A percentile compares a stretch with the other conserved stretches of the same genome.
phyloP scores from a whole-genome alignment of 1,140 invertebrate species.

The Steinernema feltiae region DNA sequence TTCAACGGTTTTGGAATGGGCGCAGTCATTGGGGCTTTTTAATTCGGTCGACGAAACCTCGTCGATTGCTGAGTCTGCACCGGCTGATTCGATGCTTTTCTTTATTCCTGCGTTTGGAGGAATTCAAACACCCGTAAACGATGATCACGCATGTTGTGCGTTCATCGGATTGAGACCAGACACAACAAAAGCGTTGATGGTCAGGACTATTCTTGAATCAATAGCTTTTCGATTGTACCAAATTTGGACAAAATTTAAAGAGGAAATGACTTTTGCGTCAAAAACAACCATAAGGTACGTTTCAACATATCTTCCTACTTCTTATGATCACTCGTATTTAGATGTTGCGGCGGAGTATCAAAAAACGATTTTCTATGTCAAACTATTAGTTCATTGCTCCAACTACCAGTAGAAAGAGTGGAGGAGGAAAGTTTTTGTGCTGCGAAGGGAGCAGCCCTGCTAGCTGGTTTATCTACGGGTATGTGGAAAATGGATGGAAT shows the following conservation, averaged over 20 bases:
- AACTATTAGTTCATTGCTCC: slow-evolving; percentile 73
- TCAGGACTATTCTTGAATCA: slow-evolving; percentile 77
- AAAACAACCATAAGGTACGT: slow-evolving; percentile 25
- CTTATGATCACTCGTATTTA: slow-evolving; percentile 60
- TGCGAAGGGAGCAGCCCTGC: slow-evolving; percentile 48
- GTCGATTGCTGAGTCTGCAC: slow-evolving; percentile 68
- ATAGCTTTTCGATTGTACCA: slow-evolving; percentile 76
- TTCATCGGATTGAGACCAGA: slow-evolving; percentile 77
- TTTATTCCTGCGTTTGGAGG: slow-evolving; percentile 88
- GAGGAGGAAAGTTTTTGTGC: slow-evolving; percentile 55
- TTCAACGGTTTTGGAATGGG: slow-evolving; percentile 80
- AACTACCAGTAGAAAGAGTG: slow-evolving; percentile 68
- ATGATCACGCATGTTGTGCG: slow-evolving; percentile 72
- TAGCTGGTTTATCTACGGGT: slow-evolving; percentile 49
- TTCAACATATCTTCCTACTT: slow-evolving; percentile 10
- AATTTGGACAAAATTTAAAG: slow-evolving; percentile 68
- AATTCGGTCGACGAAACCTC: slow-evolving; percentile 68
- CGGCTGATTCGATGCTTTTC: slow-evolving; percentile 73
- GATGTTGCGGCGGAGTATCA: slow-evolving; percentile 85
- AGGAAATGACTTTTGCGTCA: slow-evolving; percentile 60
- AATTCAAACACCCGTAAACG: slow-evolving; percentile 79
- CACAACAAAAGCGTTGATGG: slow-evolving; percentile 65
- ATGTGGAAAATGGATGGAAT: slow-evolving; percentile 31
- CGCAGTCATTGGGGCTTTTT: slow-evolving; percentile 68
- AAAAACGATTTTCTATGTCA: slow-evolving; percentile 83